phyloP scores from a whole-genome alignment of 2,797 vertebrate species.

The Bryconaethiops microstoma region DNA sequence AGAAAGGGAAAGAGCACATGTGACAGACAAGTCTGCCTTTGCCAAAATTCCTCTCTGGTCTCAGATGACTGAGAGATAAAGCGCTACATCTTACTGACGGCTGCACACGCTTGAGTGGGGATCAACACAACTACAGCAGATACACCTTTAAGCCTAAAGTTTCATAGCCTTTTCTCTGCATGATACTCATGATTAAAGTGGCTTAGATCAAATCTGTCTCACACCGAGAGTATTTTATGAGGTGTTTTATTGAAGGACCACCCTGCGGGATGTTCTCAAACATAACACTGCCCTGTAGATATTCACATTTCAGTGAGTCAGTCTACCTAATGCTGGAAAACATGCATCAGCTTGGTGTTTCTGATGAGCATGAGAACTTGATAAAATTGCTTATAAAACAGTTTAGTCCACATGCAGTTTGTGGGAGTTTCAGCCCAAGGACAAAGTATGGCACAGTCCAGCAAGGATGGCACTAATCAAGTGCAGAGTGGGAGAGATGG shows the following conservation, averaged over 20 bases:
- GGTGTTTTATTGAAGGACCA: slow-evolving; percentile 51
- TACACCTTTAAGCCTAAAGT: slow-evolving; percentile 48
- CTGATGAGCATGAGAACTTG: slow-evolving; percentile 16
- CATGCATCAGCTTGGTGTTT: slow-evolving; percentile 23
- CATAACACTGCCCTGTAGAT: slow-evolving; percentile 29
- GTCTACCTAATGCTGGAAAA: slow-evolving; percentile 25
- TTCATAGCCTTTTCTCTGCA: slow-evolving; percentile 44
- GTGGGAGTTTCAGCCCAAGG: slow-evolving; percentile 42
- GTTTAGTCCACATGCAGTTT: not conserved
- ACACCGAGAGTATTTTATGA: slow-evolving; percentile 46
- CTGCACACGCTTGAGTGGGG: slow-evolving; percentile 26
- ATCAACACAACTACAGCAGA: slow-evolving; percentile 46
- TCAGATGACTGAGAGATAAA: slow-evolving; percentile 49
- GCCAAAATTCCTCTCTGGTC: slow-evolving; percentile 30
- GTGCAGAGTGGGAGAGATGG: not conserved
- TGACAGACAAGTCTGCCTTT: slow-evolving; percentile 27
- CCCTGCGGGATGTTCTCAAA: slow-evolving; percentile 18
- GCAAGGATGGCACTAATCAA: not conserved
- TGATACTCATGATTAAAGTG: slow-evolving; percentile 41
- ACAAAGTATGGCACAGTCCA: slow-evolving; percentile 21
- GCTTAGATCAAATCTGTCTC: slow-evolving; percentile 51
- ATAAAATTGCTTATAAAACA: slow-evolving; percentile 35
- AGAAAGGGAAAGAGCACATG: not conserved
- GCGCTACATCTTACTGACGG: slow-evolving; percentile 30
- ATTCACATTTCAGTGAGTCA: not conserved